Evolutionary conservation across 2,888 invertebrate genomes (phyloP).

Genomic region (Drosophila colorata): DNA sequence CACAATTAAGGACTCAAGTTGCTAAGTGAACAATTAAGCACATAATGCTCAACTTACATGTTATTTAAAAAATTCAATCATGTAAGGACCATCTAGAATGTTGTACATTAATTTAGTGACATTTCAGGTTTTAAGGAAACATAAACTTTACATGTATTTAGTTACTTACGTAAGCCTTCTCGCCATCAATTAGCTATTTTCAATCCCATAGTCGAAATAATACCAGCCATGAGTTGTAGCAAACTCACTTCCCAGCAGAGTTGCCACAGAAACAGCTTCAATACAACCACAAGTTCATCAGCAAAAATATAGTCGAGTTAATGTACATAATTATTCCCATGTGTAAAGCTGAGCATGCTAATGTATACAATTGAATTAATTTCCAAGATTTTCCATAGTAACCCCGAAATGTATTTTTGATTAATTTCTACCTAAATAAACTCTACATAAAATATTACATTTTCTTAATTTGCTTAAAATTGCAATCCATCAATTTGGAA

Average conservation of each 20-base stretch:
- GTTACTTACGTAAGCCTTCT: slow-evolving; percentile 8
- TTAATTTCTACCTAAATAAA: not conserved
- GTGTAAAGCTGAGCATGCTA: not conserved
- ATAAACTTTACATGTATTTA: slow-evolving; percentile 2
- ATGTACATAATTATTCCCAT: not conserved
- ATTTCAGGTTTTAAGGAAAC: not conserved
- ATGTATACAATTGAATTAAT: not conserved
- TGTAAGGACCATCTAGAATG: not conserved
- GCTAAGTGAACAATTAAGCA: slow-evolving; percentile 2
- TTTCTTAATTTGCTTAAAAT: not conserved
- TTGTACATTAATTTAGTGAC: slow-evolving; percentile 8
- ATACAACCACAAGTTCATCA: not conserved
- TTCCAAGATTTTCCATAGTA: not conserved
- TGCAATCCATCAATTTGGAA: not conserved
- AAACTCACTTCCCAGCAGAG: not conserved
- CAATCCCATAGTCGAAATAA: not conserved
- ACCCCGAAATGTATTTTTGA: not conserved
- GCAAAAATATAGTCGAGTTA: not conserved
- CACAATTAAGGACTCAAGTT: slow-evolving; percentile 46
- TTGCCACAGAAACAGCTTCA: not conserved
- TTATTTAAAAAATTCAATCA: not conserved
- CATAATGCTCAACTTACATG: not conserved
- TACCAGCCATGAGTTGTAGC: not conserved
- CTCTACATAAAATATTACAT: not conserved
- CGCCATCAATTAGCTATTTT: too few relatives aligned